These are phyloP conservation scores for Ashinkailepas kermadecensis DNA, from an alignment of 2,888 invertebrate genomes.

Conservation along the genomic window DNA sequence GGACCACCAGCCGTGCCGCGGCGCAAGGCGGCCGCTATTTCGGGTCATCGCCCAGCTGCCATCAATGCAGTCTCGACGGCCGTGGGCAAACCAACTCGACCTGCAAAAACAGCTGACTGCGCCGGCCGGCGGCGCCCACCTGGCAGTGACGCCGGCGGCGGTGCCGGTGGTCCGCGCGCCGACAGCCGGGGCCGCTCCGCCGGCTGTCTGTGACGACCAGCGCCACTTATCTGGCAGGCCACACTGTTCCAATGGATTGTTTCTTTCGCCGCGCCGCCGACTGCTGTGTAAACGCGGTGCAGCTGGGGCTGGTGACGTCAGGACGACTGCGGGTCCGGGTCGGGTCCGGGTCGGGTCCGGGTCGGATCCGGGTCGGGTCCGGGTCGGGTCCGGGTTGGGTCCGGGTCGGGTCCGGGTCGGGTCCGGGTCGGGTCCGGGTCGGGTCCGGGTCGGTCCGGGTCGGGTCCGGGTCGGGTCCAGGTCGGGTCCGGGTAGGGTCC, in stretches of 20 bases:
- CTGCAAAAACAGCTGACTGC: too few relatives aligned
- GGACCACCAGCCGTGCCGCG: too few relatives aligned
- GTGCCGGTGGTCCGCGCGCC: background rate
- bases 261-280: background rate
- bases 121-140: too few relatives aligned
- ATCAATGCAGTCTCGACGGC: too few relatives aligned
- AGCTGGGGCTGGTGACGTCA: too few relatives aligned
- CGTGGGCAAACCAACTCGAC: too few relatives aligned
- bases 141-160: too few relatives aligned
- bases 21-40: too few relatives aligned
- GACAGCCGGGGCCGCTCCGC: background rate
- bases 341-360: background rate
- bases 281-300: background rate
- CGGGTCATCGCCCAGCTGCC: too few relatives aligned
- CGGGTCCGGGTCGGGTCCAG: too few relatives aligned
- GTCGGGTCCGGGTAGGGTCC: too few relatives aligned
- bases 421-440: background rate
- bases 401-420: background rate
- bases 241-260: background rate
- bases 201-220: background rate
- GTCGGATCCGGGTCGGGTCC: background rate
- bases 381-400: background rate
- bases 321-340: background rate
- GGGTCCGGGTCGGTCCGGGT: background rate
- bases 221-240: background rate